Conservation (phyloP, 2,113 vertebrate genomes). For the Urocolius indicus region DNA sequence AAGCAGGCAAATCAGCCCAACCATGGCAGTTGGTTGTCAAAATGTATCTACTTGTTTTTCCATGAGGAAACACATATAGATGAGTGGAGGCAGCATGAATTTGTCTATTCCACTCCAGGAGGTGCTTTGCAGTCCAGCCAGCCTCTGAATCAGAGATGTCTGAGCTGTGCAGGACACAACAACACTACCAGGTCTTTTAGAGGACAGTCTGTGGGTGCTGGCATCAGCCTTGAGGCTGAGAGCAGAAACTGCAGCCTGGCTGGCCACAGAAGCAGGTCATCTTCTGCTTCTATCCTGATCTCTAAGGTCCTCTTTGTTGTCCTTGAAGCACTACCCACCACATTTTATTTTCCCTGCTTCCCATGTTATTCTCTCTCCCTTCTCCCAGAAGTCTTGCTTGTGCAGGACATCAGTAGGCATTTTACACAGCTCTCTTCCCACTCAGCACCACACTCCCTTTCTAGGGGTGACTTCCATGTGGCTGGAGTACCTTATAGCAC, state of each 20-base stretch:
- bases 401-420: neutral
- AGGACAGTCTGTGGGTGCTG: neutral
- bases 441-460: neutral
- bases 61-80: accelerated
- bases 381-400: accelerated
- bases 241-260: neutral
- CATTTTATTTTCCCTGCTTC: neutral
- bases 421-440: neutral
- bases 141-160: neutral
- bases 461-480: neutral
- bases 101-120: neutral
- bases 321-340: neutral
- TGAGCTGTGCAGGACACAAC: neutral
- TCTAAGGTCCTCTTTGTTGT: neutral
- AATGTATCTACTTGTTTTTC: neutral
- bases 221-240: neutral
- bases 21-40: neutral
- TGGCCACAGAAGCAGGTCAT: neutral
- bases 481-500: neutral
- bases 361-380: neutral
- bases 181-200: neutral
- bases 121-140: neutral
- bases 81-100: neutral
- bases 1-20: neutral
- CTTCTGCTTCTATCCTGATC: neutral